phyloP scores from a whole-genome alignment of 2,113 vertebrate genomes.

The Strix aluco region DNA sequence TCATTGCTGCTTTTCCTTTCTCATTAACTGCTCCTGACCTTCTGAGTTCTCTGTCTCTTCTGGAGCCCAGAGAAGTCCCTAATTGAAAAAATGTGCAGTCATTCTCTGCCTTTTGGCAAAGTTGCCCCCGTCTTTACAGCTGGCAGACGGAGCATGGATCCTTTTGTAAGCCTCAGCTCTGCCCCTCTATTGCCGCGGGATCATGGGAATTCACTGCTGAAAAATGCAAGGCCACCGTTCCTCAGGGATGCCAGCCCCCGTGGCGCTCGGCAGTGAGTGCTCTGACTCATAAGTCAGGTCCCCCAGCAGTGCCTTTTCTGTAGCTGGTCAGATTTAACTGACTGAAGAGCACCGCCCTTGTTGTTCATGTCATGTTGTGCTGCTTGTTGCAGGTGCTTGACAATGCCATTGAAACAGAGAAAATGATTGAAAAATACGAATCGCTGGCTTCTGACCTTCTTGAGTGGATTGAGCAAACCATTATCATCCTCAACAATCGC shows the following conservation, averaged over 20 bases:
- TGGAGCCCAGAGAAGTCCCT: background rate
- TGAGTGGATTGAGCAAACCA: slow-evolving; percentile 98
- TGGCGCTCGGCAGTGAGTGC: background rate
- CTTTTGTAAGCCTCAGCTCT: background rate
- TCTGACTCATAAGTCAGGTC: background rate
- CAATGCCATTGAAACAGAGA: slow-evolving; percentile 95
- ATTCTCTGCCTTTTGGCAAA: background rate
- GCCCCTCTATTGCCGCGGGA: background rate
- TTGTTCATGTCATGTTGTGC: background rate
- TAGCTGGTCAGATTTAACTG: background rate
- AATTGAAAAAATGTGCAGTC: background rate
- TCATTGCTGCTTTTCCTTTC: background rate
- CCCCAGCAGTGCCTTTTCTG: background rate
- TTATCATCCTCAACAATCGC: slow-evolving; percentile 97
- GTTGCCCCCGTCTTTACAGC: background rate
- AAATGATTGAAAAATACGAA: slow-evolving; percentile 97
- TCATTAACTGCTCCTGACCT: background rate
- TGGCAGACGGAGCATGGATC: background rate
- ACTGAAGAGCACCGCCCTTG: background rate
- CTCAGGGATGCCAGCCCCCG: background rate
- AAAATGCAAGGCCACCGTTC: background rate
- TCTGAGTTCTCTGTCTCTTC: background rate
- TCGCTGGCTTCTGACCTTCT: slow-evolving; percentile 94
- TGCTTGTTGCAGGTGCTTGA: slow-evolving; percentile 85
- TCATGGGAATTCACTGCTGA: background rate